These are phyloP conservation scores for Aspidiotus destructor DNA, from an alignment of 2,888 invertebrate genomes.

Conservation along the genomic window DNA sequence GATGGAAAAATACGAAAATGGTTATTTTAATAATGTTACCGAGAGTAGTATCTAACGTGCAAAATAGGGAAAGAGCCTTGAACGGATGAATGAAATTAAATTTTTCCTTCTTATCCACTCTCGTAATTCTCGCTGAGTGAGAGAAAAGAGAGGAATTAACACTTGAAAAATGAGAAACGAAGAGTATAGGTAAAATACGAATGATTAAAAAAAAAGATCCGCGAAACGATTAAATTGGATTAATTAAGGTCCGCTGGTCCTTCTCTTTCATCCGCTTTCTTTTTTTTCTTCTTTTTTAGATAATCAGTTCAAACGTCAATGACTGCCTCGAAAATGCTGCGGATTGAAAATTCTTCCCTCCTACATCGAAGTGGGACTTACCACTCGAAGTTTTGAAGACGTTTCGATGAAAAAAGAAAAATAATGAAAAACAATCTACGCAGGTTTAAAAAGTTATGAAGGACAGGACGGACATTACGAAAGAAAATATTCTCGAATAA, in stretches of 20 bases:
- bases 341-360: too few relatives aligned
- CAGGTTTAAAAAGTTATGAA: too few relatives aligned
- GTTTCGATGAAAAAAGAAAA: too few relatives aligned
- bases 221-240: slow-evolving; percentile 1
- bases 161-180: slow-evolving; percentile 4
- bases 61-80: slow-evolving; percentile 4
- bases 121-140: too few relatives aligned
- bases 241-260: neutral
- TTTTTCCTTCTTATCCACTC: neutral
- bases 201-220: slow-evolving; percentile 2
- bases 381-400: too few relatives aligned
- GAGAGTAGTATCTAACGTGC: slow-evolving; percentile 20
- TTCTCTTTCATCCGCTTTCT: neutral
- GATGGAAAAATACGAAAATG: neutral
- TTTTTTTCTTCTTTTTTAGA: neutral
- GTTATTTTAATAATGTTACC: slow-evolving; percentile 29
- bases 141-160: slow-evolving; percentile 5
- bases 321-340: too few relatives aligned
- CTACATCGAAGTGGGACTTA: too few relatives aligned
- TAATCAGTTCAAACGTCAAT: too few relatives aligned
- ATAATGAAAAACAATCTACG: too few relatives aligned
- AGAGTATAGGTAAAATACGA: slow-evolving; percentile 4
- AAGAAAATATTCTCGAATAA: too few relatives aligned
- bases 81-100: slow-evolving; percentile 20
- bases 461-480: too few relatives aligned